phyloP scores from a whole-genome alignment of 2,113 vertebrate species.

The Oryzias javanicus region DNA sequence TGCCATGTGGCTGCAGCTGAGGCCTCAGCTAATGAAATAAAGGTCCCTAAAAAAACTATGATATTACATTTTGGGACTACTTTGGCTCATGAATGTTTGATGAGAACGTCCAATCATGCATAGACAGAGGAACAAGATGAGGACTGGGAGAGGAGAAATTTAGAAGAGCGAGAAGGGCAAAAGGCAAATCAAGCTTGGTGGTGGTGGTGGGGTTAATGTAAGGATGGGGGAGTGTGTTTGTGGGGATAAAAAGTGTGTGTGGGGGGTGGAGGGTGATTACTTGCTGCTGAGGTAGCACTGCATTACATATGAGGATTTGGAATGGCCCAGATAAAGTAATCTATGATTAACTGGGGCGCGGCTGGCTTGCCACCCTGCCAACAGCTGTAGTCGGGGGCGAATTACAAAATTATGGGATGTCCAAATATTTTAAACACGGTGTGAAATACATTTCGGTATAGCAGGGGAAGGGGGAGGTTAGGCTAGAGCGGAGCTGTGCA shows the following conservation, averaged over 20 bases:
- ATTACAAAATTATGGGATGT: conserved; percentile 71
- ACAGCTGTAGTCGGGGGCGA: conserved; percentile 71
- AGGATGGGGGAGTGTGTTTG: conserved; percentile 18
- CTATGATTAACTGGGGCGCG: conserved; percentile 77
- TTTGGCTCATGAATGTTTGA: conserved; percentile 68
- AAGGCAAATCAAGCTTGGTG: conserved; percentile 33
- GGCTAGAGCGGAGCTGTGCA: conserved; percentile 17
- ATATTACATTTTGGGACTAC: conserved; percentile 63
- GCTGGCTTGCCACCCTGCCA: conserved; percentile 61
- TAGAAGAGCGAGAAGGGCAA: conserved; percentile 32
- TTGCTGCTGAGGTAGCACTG: conserved; percentile 73
- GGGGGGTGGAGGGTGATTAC: conserved; percentile 61
- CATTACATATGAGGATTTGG: conserved; percentile 76
- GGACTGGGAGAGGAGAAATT: conserved; percentile 41
- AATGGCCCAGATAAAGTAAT: conserved; percentile 81
- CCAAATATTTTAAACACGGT: conserved; percentile 61
- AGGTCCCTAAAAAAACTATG: conserved; percentile 51
- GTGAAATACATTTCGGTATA: conserved; percentile 42
- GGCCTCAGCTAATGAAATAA: conserved; percentile 50
- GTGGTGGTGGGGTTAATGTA: conserved; percentile 15
- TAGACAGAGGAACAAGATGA: conserved; percentile 51
- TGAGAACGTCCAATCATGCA: conserved; percentile 69
- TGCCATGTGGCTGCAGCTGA: conserved; percentile 22
- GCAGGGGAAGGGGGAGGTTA: neutral
- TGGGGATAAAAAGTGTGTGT: conserved; percentile 8